phyloP scores from a whole-genome alignment of 2,888 invertebrate species.

The Argynnis bischoffii region DNA sequence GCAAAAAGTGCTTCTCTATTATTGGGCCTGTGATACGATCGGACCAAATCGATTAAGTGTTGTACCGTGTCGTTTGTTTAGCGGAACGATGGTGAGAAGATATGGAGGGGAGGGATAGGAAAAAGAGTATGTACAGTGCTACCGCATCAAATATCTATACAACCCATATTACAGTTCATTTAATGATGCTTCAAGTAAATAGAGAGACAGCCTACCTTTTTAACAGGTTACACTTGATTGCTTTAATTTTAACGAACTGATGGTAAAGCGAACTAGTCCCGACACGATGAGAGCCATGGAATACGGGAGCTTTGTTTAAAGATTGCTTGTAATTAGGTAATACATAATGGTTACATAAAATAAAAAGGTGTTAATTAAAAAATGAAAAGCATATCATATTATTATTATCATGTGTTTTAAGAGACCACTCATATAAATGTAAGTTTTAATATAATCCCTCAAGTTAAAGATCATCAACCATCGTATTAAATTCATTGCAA shows the following conservation, averaged over 20 bases:
- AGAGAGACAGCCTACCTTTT: conserved; percentile 50
- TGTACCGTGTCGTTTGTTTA: conserved; percentile 80
- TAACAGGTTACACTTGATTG: conserved; percentile 33
- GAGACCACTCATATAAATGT: too few species aligned
- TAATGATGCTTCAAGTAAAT: conserved; percentile 62
- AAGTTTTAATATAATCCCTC: too few species aligned
- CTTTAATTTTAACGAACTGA: neutral
- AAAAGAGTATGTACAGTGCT: conserved; percentile 55
- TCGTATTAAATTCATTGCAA: too few species aligned
- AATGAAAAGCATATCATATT: too few species aligned
- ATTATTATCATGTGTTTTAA: too few species aligned
- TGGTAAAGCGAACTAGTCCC: too few species aligned
- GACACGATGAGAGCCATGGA: too few species aligned
- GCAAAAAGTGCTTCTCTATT: conserved; percentile 75
- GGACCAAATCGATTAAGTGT: conserved; percentile 73
- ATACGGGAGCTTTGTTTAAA: too few species aligned
- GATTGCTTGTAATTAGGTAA: too few species aligned
- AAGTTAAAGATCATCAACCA: too few species aligned
- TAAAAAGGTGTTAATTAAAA: too few species aligned
- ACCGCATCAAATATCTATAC: conserved; percentile 50
- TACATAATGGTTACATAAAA: too few species aligned
- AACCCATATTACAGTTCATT: conserved; percentile 58
- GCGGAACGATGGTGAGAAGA: conserved; percentile 61
- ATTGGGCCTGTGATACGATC: conserved; percentile 72
- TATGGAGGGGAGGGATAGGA: conserved; percentile 35